Evolutionary conservation across 1,140 invertebrate genomes (phyloP), one percentile per base, ranked within the genome.

Genomic region (Onthophagus taurus): DNA sequence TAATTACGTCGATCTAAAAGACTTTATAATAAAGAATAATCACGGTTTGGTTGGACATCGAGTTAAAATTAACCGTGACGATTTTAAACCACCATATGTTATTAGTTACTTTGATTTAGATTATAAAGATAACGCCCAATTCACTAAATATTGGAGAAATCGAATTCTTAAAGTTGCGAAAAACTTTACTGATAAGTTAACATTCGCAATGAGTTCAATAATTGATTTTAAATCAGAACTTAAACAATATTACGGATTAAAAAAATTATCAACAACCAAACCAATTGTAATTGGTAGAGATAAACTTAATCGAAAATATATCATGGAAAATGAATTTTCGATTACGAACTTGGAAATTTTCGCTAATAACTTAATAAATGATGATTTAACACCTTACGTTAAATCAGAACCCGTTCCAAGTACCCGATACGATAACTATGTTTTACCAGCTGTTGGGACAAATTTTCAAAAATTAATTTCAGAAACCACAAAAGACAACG

Each of bases 141-240:
- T 89, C 18, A 96, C 93, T 7, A 96, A 97, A 68, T 97, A 98
- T 70, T 97, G 93, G 92, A 81, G 94, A 56, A 98, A 98, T 70
- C 78, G 90, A 48, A 78, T 95, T 16, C 71, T 94, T 41, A 94
- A 96, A 72, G 69, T 96, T 19, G 92, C 89, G 44, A 83, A 92
- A 61, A 79, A 89, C 31, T 83, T 83, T 64, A 72, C 74, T 19
- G 71, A 76, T 2, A 76, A 37, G 24, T 21, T 89, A 6, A 81
- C 70, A 42, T 97, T 95, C 69, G 91, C 89, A 2, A 74, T 98
- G 42, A 83, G 86, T 58, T 82, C 85, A 59, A 88, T 88, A 57
- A 82, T 91, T 55, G 85, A 92, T 47, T 94, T 92, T 74, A 81
- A 86, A 48, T 78, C 88, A 50, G 89, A 92, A 60, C 61, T 97